These are phyloP conservation scores for Bellardia bayeri DNA, from an alignment of 2,888 invertebrate genomes.

Conservation along the genomic window DNA sequence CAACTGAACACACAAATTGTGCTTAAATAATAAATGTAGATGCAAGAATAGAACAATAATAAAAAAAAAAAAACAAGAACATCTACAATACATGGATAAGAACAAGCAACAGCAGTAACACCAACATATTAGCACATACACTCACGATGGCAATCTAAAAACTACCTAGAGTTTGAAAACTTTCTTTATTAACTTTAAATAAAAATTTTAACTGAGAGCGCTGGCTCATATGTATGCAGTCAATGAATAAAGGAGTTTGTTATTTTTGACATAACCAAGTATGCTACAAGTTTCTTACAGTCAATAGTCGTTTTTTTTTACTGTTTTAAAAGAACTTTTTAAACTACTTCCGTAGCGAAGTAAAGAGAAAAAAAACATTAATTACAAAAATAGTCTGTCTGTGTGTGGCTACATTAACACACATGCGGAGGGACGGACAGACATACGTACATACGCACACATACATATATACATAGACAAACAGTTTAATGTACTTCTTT, in stretches of 20 bases:
- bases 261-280: too few species aligned
- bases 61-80: background rate
- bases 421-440: background rate
- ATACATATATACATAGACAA: conserved; percentile 3
- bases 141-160: background rate
- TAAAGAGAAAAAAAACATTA: conserved; percentile 42
- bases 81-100: background rate
- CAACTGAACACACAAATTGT: conserved; percentile 68
- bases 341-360: background rate
- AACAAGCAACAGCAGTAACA: conserved; percentile 20
- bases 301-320: too few species aligned
- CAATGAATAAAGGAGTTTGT: too few species aligned
- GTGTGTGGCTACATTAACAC: conserved; percentile 28
- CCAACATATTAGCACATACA: conserved; percentile 19
- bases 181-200: too few species aligned
- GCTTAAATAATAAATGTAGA: conserved; percentile 67
- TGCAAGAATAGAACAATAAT: background rate
- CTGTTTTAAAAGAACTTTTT: background rate
- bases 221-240: too few species aligned
- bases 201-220: too few species aligned
- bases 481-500: conserved; percentile 67
- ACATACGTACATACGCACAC: conserved; percentile 14
- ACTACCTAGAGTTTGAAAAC: too few species aligned
- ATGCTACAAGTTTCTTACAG: too few species aligned
- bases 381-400: conserved; percentile 54